Evolutionary conservation across 2,113 vertebrate species (phyloP), one percentile per base, ranked within the genome.

Genomic region (Hemiprocne comata): DNA sequence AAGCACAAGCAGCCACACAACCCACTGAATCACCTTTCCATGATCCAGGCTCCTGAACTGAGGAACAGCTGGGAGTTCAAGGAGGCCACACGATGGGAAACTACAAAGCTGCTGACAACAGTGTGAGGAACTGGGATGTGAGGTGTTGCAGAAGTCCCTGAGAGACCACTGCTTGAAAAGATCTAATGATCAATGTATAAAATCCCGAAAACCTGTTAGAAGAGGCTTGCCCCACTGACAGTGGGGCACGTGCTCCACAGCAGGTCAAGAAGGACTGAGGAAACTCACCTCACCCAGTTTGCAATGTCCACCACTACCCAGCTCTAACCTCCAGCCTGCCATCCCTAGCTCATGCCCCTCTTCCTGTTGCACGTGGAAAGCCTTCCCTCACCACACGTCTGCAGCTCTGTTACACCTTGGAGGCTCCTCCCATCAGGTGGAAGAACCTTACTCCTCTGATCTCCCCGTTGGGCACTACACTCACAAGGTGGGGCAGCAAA

Each of bases 311-410:
- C 25, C 55, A 21, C 46, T 44, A 53, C 15, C 15, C 53, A 17
- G 25, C 20, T 42, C 34, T 34, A 48, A 25, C 24, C 40, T 19
- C 10, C 15, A 14, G 19, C 4, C 46, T 36, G 64, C 17, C 38
- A 28, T 46, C 60, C 36, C 65, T 28, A n/a, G 28, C 34, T 61
- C 1, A 0, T 1, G 1, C 13, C 28, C 6, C 15, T 11, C 31
- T 42, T 70, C 26, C 61, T 13, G 10, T 25, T 31, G 26, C 3
- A 0, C 6, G 24, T 24, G 25, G 38, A 51, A 21, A 78, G 28
- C 53, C 46, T 48, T 26, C 69, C 14, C 48, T 24, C 5, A 0
- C 14, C 2, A 0, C n/a, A 34, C 42, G 44, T n/a, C 61, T 48
- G n/a, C 50, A 36, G 38, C 76, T 65, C 46, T 54, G 34, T 5